Evolutionary conservation across 2,797 vertebrate genomes (phyloP).

Genomic region (Spinus olivaceus): DNA sequence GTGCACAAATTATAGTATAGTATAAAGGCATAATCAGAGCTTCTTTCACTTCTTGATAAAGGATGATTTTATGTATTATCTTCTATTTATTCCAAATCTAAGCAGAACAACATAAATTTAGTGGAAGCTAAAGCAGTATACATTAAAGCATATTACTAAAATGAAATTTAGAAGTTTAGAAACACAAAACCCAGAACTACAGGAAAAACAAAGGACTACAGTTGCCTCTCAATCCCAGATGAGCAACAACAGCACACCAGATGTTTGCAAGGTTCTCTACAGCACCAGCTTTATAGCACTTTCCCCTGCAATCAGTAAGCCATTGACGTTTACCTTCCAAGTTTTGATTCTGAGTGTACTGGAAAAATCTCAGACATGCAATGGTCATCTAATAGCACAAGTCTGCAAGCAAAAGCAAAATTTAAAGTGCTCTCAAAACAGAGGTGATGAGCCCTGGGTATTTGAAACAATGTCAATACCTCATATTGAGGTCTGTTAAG

Average conservation of each 20-base stretch:
- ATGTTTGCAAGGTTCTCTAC: neutral
- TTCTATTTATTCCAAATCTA: neutral
- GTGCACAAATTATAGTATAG: neutral
- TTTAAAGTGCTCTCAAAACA: neutral
- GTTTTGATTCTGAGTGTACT: neutral
- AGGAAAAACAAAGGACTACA: neutral
- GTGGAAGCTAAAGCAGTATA: neutral
- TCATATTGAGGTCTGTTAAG: neutral
- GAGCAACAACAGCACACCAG: neutral
- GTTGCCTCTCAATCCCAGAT: neutral
- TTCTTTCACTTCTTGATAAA: constrained; percentile 16
- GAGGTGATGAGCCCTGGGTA: neutral
- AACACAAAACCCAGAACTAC: neutral
- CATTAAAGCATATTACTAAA: neutral
- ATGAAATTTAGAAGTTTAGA: neutral
- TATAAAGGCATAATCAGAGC: neutral
- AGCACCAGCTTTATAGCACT: neutral
- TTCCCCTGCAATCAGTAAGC: neutral
- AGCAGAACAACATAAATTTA: neutral
- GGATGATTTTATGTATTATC: neutral
- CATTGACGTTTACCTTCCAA: neutral
- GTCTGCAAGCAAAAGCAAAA: neutral
- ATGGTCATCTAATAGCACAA: neutral
- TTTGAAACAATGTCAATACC: neutral
- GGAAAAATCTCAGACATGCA: neutral